Base-by-base conservation (phyloP, 2,113 vertebrate species). In the Mesembrinibis cayennensis region DNA sequence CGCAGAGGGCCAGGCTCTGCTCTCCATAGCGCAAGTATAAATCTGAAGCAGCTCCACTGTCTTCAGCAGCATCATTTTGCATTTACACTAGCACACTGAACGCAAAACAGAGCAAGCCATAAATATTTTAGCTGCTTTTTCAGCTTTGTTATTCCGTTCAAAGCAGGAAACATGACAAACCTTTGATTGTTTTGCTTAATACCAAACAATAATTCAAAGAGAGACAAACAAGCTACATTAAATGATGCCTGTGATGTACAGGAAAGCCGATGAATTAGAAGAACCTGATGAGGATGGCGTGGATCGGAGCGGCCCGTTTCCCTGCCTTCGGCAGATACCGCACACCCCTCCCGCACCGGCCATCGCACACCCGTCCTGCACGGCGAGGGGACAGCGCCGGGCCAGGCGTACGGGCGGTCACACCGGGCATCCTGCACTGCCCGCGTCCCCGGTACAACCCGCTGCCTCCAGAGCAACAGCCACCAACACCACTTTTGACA, bases 101-200 rank as follows among this genome's bases (percentile, higher is more conserved):
- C 44, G 15, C 82, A 72, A 90, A 92, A 87, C 85, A 96, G 89
- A 95, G 85, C 30, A 38, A 90, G 73, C 94, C 91, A 97, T 98
- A 97, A 98, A 97, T 98, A 98, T 98, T 98, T 97, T 87, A 98
- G 90, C 80, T 91, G 87, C 71, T 93, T 91, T 90, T 96, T 56
- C 94, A 88, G 95, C 96, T 97, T 96, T 97, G 95, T 95, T 96
- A 97, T 79, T 76, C 93, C 29, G 81, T 94, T 97, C 96, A 96
- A 98, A 96, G 96, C 84, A 77, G 86, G 93, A 97, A 97, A 97
- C 96, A 97, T 97, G 97, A 98, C 97, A 98, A 97, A 96, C 94
- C 96, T 97, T 98, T 97, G 97, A 98, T 97, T 96, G 95, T 93
- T 95, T 97, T 97, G 84, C 95, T 97, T 97, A 97, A 97, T 96